A percentile compares a stretch with the other conserved stretches of the same genome.
These are phyloP conservation scores for Beaufortia kweichowensis DNA, from an alignment of 2,113 vertebrate genomes.

Conservation along the genomic window DNA sequence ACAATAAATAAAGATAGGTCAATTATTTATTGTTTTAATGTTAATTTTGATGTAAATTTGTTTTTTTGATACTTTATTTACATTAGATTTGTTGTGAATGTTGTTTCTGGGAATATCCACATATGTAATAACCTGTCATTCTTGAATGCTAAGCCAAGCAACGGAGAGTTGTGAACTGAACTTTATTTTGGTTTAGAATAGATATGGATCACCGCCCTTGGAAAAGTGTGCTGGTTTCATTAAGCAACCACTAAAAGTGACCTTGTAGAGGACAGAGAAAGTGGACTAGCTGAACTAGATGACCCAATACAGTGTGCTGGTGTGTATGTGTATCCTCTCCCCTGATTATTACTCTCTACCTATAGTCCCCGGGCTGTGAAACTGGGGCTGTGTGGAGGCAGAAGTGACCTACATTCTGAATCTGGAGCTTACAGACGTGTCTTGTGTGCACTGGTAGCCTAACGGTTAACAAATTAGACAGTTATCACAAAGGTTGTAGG, in stretches of 20 bases:
- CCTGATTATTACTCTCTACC: conserved; percentile 43
- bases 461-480: conserved; percentile 4
- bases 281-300: conserved; percentile 41
- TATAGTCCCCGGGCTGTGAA: conserved; percentile 48
- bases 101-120: background rate
- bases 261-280: conserved; percentile 44
- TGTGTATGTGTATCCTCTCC: conserved; percentile 24
- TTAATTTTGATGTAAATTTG: background rate
- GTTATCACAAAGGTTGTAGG: background rate
- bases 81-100: background rate
- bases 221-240: conserved; percentile 26
- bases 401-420: conserved; percentile 56
- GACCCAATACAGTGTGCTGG: conserved; percentile 48
- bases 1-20: too few species aligned
- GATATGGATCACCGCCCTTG: background rate
- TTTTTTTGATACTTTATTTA: too few species aligned
- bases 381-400: conserved; percentile 53
- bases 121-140: background rate
- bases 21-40: background rate
- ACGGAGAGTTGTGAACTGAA: background rate
- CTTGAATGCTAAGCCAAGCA: background rate
- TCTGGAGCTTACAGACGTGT: conserved; percentile 43
- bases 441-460: background rate
- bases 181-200: conserved; percentile 3
- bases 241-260: conserved; percentile 39